Percentiles rank a stretch among this genome's conserved stretches.
These are phyloP conservation scores for Epizoanthus illoricatus DNA, from an alignment of 92 coral and sea anemone genomes.

Conservation along the genomic window DNA sequence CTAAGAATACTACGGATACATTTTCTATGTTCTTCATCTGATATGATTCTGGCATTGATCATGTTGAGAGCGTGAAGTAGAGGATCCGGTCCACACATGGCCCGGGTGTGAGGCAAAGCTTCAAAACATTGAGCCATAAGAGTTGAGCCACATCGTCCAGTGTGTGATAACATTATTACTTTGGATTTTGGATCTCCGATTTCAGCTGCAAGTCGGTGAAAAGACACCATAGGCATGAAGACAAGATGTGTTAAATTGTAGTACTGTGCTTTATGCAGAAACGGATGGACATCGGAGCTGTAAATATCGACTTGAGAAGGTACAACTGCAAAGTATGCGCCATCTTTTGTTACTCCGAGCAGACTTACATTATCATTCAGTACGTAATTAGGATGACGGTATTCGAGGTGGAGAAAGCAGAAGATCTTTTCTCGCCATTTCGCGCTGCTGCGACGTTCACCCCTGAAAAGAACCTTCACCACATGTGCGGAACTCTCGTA, in stretches of 20 bases:
- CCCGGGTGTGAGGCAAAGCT: not conserved
- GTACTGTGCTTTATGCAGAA: too few species aligned
- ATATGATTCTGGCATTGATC: not conserved
- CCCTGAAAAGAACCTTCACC: not conserved
- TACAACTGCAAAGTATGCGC: too few species aligned
- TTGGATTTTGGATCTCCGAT: not conserved
- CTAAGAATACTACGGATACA: not conserved
- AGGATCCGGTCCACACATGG: not conserved
- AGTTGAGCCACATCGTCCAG: conserved; percentile 27
- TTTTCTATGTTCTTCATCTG: conserved; percentile 1
- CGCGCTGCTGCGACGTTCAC: not conserved
- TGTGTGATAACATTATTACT: not conserved
- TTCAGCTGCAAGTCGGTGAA: too few species aligned
- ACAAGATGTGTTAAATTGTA: too few species aligned
- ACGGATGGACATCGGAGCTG: too few species aligned
- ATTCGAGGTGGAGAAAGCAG: too few species aligned
- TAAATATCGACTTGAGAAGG: too few species aligned
- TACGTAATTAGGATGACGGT: too few species aligned
- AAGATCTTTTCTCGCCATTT: too few species aligned
- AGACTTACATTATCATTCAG: too few species aligned
- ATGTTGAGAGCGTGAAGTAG: not conserved
- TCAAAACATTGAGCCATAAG: conserved; percentile 9
- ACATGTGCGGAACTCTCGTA: conserved; percentile 1
- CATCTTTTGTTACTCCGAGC: too few species aligned
- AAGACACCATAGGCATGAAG: too few species aligned